phyloP scores from a whole-genome alignment of 2,888 invertebrate species.

The Argynnis bischoffii region DNA sequence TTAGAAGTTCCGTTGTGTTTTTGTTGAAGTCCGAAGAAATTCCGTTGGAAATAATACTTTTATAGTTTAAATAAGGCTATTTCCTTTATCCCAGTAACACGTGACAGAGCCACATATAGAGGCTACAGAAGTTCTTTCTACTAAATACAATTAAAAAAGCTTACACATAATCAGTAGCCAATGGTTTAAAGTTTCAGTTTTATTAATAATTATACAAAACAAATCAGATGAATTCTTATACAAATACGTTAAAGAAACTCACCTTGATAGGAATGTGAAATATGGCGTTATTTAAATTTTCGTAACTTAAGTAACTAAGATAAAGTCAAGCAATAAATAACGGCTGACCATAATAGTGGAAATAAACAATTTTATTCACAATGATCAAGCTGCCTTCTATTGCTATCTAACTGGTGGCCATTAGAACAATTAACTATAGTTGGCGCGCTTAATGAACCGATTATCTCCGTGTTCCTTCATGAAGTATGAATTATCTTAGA shows the following conservation, averaged over 20 bases:
- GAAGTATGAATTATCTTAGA: constrained; percentile 38
- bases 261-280: background rate
- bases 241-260: too few relatives aligned
- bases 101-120: too few relatives aligned
- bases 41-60: too few relatives aligned
- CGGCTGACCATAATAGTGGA: constrained; percentile 23
- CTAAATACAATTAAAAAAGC: too few relatives aligned
- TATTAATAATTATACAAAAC: background rate
- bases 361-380: constrained; percentile 32
- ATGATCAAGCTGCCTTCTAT: constrained; percentile 51
- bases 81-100: too few relatives aligned
- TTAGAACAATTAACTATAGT: constrained; percentile 73
- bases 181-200: too few relatives aligned
- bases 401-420: constrained; percentile 62
- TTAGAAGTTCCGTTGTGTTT: too few relatives aligned
- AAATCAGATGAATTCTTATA: background rate
- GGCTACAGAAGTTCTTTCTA: too few relatives aligned
- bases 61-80: too few relatives aligned
- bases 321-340: constrained; percentile 10
- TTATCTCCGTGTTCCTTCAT: constrained; percentile 51
- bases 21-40: too few relatives aligned
- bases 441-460: constrained; percentile 66
- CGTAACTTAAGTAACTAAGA: background rate
- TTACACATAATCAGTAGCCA: too few relatives aligned
- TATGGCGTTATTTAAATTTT: constrained; percentile 6